Base-by-base conservation (phyloP, 2,797 vertebrate species). In the Peromyscus melanophrys region DNA sequence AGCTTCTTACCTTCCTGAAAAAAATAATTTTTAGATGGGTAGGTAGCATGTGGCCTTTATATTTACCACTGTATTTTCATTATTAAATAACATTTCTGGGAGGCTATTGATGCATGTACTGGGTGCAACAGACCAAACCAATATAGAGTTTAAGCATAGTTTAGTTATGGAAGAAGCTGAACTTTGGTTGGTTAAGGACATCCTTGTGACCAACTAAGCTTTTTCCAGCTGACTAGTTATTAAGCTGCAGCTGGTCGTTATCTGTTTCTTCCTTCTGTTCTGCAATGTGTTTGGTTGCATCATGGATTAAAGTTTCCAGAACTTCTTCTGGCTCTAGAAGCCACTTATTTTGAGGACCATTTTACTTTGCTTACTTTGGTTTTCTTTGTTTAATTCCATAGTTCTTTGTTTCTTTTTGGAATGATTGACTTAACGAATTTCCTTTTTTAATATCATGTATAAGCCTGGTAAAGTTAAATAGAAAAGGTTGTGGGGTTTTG, bases 401-500 rank as follows among this genome's bases (percentile, higher is more conserved):
- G 88, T 82, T 67, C 34, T 84, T 31, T 89, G 55, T 76, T 61
- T 86, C 31, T 77, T 61, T 76, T 34, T 91, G 37, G 55, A 21
- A 61, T 37, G 43, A 71, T 52, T 69, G 52, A 59, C 13, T 71
- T 78, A 69, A 65, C 23, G 21, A 27, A n/a, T 71, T 80, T 86
- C 4, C 27, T 31, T 14, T 86, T 80, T 52, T 40, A 61, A 52
- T 40, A 16, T 9, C 5, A 46, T 59, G 11, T 75, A 37, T 73
- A 94, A 95, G 57, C 0, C 81, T 93, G 63, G 5, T 89, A 49
- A 55, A 92, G 27, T 83, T 80, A 92, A 78, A 63, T 34, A 37
- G 46, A 90, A 94, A 57, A 94, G 11, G 78, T 63, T 87, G 43
- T 92, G 23, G 73, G 31, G 4, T 95, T 95, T 92, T 92, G 5